phyloP scores from a whole-genome alignment of 2,888 invertebrate genomes.

The Tuberolachnus salignus region DNA sequence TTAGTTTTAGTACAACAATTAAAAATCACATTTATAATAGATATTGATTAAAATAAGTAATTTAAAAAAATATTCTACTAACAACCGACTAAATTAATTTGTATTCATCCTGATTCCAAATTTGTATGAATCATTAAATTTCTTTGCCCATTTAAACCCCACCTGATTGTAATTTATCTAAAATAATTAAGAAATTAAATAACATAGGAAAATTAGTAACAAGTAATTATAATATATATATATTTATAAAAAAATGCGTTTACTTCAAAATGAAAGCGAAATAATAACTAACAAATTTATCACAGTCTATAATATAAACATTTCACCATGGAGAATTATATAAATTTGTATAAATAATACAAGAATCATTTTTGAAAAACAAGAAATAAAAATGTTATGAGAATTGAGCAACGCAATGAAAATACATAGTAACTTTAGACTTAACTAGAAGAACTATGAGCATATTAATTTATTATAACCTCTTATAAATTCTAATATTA shows the following conservation, averaged over 20 bases:
- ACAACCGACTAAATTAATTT: neutral
- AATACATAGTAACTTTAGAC: slow-evolving; percentile 11
- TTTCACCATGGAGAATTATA: slow-evolving; percentile 35
- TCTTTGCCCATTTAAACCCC: neutral
- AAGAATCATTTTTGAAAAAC: neutral
- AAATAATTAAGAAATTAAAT: slow-evolving; percentile 22
- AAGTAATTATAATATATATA: neutral
- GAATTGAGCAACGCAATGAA: neutral
- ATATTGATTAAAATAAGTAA: neutral
- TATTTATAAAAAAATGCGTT: neutral
- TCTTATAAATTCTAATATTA: slow-evolving; percentile 28
- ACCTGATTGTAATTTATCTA: slow-evolving; percentile 7
- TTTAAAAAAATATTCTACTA: neutral
- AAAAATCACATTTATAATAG: neutral
- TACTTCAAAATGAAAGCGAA: neutral
- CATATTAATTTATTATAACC: neutral
- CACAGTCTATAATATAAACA: slow-evolving; percentile 43
- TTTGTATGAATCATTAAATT: slow-evolving; percentile 2
- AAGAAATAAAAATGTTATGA: neutral
- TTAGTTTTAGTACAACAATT: neutral
- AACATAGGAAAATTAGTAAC: slow-evolving; percentile 4
- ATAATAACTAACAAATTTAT: slow-evolving; percentile 19
- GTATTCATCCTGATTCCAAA: neutral
- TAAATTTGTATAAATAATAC: neutral
- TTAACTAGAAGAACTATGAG: slow-evolving; percentile 21